A percentile compares a stretch with the other conserved stretches of the same genome.
Evolutionary conservation across 2,888 invertebrate genomes (phyloP).

Genomic region (Neoascia interrupta): DNA sequence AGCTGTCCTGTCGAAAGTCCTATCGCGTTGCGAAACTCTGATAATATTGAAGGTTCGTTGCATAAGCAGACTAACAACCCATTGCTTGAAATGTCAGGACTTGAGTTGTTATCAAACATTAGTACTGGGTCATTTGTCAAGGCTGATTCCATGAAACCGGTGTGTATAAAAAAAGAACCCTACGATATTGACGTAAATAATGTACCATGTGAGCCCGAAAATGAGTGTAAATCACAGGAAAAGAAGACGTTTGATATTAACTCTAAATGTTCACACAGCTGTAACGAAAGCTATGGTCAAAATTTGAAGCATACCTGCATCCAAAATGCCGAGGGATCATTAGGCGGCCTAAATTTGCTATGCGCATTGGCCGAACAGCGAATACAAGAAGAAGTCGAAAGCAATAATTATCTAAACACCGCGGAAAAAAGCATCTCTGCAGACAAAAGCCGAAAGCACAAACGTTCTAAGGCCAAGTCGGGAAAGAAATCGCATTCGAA

Average conservation of each 20-base stretch:
- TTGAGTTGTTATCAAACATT: constrained; percentile 89
- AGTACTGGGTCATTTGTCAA: constrained; percentile 81
- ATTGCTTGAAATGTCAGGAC: constrained; percentile 87
- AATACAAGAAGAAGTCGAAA: constrained; percentile 86
- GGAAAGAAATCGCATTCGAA: constrained; percentile 77
- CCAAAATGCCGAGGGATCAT: constrained; percentile 71
- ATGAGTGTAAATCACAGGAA: constrained; percentile 8
- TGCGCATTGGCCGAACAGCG: constrained; percentile 92
- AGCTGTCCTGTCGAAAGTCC: not conserved
- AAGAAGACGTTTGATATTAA: not conserved
- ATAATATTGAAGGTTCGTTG: not conserved
- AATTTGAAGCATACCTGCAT: not conserved
- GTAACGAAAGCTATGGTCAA: constrained; percentile 1
- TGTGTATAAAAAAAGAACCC: constrained; percentile 37
- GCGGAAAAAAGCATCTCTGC: constrained; percentile 36
- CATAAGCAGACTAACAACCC: constrained; percentile 45
- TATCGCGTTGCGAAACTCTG: not conserved
- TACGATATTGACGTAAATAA: constrained; percentile 26
- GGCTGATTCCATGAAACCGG: constrained; percentile 13
- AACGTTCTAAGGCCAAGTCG: constrained; percentile 79
- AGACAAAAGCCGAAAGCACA: constrained; percentile 80
- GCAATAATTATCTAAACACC: constrained; percentile 4
- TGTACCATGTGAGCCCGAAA: constrained; percentile 19
- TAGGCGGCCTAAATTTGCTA: constrained; percentile 86
- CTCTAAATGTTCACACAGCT: constrained; percentile 70